Conservation (phyloP, 2,113 vertebrate genomes). For the Vidua chalybeata region DNA sequence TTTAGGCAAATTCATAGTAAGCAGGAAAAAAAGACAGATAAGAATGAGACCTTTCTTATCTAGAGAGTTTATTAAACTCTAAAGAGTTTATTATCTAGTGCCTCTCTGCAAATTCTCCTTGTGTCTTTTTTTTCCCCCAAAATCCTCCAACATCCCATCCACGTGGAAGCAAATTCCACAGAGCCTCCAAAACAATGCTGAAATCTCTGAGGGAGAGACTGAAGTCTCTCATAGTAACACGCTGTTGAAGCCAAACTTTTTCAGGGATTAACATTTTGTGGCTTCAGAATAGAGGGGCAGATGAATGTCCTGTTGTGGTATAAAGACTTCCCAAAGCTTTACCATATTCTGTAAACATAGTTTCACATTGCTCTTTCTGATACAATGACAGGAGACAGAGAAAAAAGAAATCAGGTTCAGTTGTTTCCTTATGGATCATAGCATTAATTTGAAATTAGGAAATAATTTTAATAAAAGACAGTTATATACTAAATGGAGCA, state of each 20-base stretch:
- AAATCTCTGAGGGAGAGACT: neutral
- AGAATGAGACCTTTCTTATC: neutral
- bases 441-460: neutral
- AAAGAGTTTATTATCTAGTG: neutral
- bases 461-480: neutral
- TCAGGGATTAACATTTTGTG: neutral
- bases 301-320: neutral
- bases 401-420: neutral
- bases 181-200: neutral
- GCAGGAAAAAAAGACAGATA: neutral
- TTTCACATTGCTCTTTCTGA: neutral
- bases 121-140: fast-evolving
- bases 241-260: fast-evolving
- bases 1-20: neutral
- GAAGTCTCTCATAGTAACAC: neutral
- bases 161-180: neutral
- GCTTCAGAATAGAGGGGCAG: fast-evolving
- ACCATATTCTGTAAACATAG: neutral
- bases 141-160: neutral
- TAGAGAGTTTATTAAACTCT: neutral
- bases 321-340: neutral
- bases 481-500: neutral
- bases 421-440: neutral
- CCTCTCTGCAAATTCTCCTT: neutral
- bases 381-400: neutral